Evolutionary conservation across 2,113 vertebrate species (phyloP).

Genomic region (Fregata magnificens): DNA sequence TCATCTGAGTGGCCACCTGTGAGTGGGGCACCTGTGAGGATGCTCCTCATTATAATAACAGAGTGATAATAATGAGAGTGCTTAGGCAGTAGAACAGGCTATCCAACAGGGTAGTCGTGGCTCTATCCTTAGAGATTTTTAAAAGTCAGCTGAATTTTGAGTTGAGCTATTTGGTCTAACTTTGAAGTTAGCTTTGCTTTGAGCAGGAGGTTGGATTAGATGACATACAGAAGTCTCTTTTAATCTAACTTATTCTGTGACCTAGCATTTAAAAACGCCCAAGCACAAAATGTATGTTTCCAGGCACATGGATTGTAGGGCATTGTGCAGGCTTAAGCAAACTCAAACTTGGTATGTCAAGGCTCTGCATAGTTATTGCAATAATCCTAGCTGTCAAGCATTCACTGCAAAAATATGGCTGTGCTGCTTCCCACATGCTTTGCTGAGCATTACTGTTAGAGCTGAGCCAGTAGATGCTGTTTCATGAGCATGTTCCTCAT

Average conservation of each 20-base stretch:
- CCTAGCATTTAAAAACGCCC: not conserved
- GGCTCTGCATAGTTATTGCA: not conserved
- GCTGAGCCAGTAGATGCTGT: not conserved
- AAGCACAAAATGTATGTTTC: not conserved
- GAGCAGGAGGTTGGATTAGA: not conserved
- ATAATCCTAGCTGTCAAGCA: not conserved
- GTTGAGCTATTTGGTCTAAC: not conserved
- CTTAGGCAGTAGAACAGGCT: not conserved
- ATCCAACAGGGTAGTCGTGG: not conserved
- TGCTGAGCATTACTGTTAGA: not conserved
- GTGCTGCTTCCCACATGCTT: not conserved
- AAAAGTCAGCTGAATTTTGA: not conserved
- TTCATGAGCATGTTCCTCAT: not conserved
- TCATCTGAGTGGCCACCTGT: not conserved
- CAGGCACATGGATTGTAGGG: not conserved
- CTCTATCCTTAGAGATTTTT: not conserved
- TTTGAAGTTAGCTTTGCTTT: not conserved
- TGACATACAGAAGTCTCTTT: not conserved
- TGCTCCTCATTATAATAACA: not conserved
- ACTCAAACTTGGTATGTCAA: not conserved
- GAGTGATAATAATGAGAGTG: not conserved
- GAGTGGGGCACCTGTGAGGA: not conserved
- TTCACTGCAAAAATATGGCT: not conserved
- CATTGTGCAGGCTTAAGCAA: not conserved
- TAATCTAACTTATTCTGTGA: not conserved